A percentile compares a stretch with the other conserved stretches of the same genome.
Conservation (phyloP, 2,888 invertebrate species). For the Tetanocera ferruginea region DNA sequence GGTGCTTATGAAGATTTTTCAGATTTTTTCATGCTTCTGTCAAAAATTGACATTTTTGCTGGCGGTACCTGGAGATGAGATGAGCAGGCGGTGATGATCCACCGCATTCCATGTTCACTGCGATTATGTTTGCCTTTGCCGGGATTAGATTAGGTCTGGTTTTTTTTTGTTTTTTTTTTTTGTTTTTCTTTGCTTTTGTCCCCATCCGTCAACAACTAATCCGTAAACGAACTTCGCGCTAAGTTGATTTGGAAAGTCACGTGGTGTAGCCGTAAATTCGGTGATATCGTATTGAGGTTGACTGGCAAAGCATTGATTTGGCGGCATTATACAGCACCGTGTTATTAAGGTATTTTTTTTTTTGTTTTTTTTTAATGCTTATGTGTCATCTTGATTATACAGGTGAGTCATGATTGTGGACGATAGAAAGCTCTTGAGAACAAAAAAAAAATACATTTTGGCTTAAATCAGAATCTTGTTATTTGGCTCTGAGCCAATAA, state of each 20-base stretch:
- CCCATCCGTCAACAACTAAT: conserved; percentile 39
- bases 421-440: not conserved
- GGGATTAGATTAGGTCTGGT: conserved; percentile 53
- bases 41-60: conserved; percentile 60
- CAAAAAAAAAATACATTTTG: not conserved
- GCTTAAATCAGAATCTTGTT: not conserved
- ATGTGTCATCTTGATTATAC: not conserved
- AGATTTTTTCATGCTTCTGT: conserved; percentile 64
- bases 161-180: conserved; percentile 15
- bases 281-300: conserved; percentile 29
- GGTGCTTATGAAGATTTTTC: conserved; percentile 39
- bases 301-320: not conserved
- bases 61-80: not conserved
- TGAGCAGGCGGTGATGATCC: not conserved
- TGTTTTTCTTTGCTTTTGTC: not conserved
- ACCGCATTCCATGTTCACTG: conserved; percentile 16
- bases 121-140: conserved; percentile 53
- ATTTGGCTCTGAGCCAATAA: no score
- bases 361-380: no score
- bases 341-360: not conserved
- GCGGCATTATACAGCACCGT: not conserved
- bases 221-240: conserved; percentile 54
- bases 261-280: conserved; percentile 60
- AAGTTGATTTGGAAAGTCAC: conserved; percentile 65
- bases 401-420: conserved; percentile 1